Conservation (phyloP, 2,888 invertebrate genomes). For the Megalurothrips usitatus region DNA sequence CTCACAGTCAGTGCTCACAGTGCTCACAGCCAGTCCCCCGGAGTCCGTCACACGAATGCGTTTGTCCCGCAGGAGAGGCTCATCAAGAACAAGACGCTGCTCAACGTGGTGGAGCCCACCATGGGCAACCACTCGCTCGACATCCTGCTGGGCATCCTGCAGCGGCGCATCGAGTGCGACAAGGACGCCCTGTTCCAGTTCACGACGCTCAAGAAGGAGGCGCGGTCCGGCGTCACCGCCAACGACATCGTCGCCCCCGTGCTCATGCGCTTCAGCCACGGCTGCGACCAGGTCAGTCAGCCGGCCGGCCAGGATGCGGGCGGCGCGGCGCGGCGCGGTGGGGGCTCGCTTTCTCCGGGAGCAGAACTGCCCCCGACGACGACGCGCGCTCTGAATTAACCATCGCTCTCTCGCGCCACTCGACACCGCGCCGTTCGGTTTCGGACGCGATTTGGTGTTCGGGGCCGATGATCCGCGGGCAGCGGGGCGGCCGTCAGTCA, state of each 20-base stretch:
- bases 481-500: too few relatives aligned
- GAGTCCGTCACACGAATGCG: too few relatives aligned
- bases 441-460: too few relatives aligned
- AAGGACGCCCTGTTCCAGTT: slow-evolving; percentile 75
- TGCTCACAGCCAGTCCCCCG: too few relatives aligned
- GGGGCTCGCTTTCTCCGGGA: neutral
- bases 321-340: neutral
- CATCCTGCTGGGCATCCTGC: slow-evolving; percentile 66
- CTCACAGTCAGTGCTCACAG: too few relatives aligned
- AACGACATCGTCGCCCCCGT: slow-evolving; percentile 57
- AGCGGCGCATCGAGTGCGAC: slow-evolving; percentile 81
- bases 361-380: too few relatives aligned
- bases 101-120: slow-evolving; percentile 64
- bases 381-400: too few relatives aligned
- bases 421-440: too few relatives aligned
- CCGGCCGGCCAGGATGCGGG: neutral
- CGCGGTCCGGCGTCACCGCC: slow-evolving; percentile 53
- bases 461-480: too few relatives aligned
- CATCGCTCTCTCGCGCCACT: too few relatives aligned
- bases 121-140: slow-evolving; percentile 76
- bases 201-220: slow-evolving; percentile 54
- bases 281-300: slow-evolving; percentile 50
- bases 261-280: slow-evolving; percentile 50
- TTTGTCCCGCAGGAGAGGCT: slow-evolving; percentile 66
- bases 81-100: slow-evolving; percentile 84